Percentiles rank a stretch among this genome's conserved stretches.
These are phyloP conservation scores for Anticlea derivata DNA, from an alignment of 2,888 invertebrate genomes.

Conservation along the genomic window DNA sequence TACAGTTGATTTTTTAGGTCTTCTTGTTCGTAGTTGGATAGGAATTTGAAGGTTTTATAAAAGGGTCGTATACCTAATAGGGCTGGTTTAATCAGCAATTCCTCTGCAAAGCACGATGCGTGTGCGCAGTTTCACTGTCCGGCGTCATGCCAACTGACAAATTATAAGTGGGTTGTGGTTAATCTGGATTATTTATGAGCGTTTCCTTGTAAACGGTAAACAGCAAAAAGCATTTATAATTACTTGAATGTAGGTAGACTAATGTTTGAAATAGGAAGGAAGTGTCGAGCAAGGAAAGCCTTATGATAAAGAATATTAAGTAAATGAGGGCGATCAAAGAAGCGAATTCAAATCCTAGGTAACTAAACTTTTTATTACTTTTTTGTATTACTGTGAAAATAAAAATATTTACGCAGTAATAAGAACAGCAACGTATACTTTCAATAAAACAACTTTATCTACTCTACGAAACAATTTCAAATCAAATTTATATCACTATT, in stretches of 20 bases:
- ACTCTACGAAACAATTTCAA: no score
- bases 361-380: not conserved
- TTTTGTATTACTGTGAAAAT: no score
- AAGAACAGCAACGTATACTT: no score
- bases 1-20: conserved; percentile 7
- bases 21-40: conserved; percentile 33
- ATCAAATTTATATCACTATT: no score
- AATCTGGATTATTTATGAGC: conserved; percentile 14
- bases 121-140: conserved; percentile 52
- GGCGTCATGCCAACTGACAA: conserved; percentile 23
- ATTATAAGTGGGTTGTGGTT: conserved; percentile 16
- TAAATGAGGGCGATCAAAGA: no score
- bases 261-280: no score
- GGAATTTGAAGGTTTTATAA: conserved; percentile 70
- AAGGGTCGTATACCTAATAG: conserved; percentile 43
- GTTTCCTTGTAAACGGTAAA: conserved; percentile 9
- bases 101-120: conserved; percentile 70
- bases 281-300: not conserved
- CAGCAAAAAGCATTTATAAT: not conserved
- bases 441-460: no score
- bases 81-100: conserved; percentile 62
- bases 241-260: no score
- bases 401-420: no score
- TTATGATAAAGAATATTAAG: conserved; percentile 14
- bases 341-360: not conserved